Conservation (phyloP, 1,140 invertebrate genomes). For the Scylla paramamosain region DNA sequence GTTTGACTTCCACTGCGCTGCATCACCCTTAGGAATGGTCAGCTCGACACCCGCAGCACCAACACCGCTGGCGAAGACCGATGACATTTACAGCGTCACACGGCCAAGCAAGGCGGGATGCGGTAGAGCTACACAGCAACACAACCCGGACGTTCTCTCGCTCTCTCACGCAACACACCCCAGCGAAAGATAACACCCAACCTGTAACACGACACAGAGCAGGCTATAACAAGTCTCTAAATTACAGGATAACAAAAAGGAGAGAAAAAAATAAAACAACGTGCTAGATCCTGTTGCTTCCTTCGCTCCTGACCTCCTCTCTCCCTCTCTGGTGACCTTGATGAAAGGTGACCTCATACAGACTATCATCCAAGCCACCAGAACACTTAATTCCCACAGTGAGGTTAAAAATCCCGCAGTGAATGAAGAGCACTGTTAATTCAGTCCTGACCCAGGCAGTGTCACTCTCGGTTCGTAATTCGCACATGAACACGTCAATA, state of each 20-base stretch:
- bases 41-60: not conserved
- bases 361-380: not conserved
- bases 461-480: not conserved
- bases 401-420: not conserved
- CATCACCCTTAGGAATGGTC: slow-evolving; percentile 12
- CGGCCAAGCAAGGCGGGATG: not conserved
- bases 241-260: not conserved
- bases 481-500: not conserved
- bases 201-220: not conserved
- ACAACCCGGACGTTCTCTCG: not conserved
- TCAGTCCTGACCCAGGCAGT: not conserved
- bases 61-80: slow-evolving; percentile 1
- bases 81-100: slow-evolving; percentile 22
- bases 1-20: not conserved
- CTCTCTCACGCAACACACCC: not conserved
- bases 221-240: not conserved
- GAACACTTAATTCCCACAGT: not conserved
- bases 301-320: not conserved
- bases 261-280: not conserved
- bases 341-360: not conserved
- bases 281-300: not conserved
- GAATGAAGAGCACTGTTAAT: not conserved
- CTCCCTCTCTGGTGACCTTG: not conserved
- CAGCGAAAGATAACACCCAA: not conserved
- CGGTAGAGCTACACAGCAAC: not conserved